Conservation (phyloP, 2,113 vertebrate species). For the Buteo buteo region DNA sequence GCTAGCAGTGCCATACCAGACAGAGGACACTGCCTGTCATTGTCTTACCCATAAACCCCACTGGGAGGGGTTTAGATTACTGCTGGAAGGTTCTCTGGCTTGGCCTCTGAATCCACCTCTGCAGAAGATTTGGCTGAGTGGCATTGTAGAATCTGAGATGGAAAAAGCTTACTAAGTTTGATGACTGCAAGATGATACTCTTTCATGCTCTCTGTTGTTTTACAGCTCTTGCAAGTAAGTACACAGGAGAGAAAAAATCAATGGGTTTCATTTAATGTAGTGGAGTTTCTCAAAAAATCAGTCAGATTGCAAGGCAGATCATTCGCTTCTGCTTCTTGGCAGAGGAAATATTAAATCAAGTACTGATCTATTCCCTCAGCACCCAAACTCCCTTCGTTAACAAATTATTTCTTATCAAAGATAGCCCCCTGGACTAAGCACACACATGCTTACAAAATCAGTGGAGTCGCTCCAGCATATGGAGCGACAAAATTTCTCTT, state of each 20-base stretch:
- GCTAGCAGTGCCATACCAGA: background rate
- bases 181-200: background rate
- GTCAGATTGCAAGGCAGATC: background rate
- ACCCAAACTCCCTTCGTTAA: background rate
- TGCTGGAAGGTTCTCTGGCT: background rate
- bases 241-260: background rate
- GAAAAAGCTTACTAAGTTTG: background rate
- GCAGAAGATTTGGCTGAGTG: background rate
- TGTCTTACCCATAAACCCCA: background rate
- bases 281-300: background rate
- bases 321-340: background rate
- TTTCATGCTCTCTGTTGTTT: background rate
- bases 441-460: background rate
- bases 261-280: background rate
- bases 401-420: background rate
- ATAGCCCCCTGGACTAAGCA: background rate
- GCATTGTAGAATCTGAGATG: background rate
- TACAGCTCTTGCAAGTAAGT: background rate
- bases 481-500: background rate
- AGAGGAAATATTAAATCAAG: background rate
- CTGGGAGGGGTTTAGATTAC: background rate
- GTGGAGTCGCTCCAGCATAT: background rate
- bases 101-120: background rate
- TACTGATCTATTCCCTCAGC: background rate
- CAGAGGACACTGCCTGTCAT: background rate